Percentiles rank a stretch among this genome's conserved stretches.
Conservation (phyloP, 2,797 vertebrate species). For the Phataginus tetradactyla region DNA sequence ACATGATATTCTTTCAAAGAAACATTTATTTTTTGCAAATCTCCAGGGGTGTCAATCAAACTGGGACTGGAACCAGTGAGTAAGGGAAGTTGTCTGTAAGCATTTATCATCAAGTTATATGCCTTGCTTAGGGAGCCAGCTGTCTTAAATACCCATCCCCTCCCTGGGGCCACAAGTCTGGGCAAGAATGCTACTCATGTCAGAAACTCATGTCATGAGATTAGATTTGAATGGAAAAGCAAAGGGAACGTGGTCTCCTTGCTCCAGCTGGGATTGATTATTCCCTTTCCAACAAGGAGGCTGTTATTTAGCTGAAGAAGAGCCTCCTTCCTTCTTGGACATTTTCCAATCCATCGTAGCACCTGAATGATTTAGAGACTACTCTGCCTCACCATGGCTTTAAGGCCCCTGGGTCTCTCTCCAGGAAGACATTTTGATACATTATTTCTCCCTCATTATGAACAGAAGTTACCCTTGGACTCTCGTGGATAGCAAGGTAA, state of each 20-base stretch:
- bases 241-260: conserved; percentile 52
- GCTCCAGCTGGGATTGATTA: conserved; percentile 76
- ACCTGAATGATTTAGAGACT: conserved; percentile 60
- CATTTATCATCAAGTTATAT: conserved; percentile 77
- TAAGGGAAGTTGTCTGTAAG: conserved; percentile 75
- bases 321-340: conserved; percentile 53
- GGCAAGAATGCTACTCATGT: conserved; percentile 73
- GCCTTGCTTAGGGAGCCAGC: conserved; percentile 59
- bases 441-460: background rate
- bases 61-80: conserved; percentile 57
- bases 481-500: background rate
- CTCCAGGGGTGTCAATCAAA: conserved; percentile 75
- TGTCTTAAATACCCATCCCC: conserved; percentile 69
- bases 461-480: background rate
- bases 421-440: background rate
- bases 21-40: conserved; percentile 71
- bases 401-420: background rate
- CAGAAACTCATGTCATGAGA: conserved; percentile 72
- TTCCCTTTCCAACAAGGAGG: conserved; percentile 65
- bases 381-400: background rate
- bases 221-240: conserved; percentile 68
- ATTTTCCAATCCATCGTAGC: conserved; percentile 62
- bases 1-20: conserved; percentile 72
- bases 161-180: conserved; percentile 62
- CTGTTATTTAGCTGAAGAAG: conserved; percentile 34